A percentile compares a stretch with the other conserved stretches of the same genome.
Conservation (phyloP, 2,113 vertebrate species). For the Noctilio leporinus region DNA sequence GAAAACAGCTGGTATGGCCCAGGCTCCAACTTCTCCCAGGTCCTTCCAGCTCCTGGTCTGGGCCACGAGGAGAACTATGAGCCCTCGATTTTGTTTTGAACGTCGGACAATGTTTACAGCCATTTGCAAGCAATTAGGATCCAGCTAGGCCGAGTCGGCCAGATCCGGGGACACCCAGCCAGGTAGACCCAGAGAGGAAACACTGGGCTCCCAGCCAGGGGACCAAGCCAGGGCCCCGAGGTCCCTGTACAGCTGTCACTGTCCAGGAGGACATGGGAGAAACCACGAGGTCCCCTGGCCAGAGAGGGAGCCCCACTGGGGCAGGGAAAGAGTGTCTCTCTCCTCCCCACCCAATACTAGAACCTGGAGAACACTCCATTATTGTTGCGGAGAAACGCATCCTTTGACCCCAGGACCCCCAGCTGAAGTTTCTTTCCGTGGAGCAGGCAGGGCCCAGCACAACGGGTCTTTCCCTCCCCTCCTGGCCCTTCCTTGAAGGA, state of each 20-base stretch:
- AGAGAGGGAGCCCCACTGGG: too few relatives aligned
- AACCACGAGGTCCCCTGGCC: fast-evolving
- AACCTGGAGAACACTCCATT: fast-evolving
- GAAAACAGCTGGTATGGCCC: fast-evolving
- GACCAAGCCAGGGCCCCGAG: fast-evolving
- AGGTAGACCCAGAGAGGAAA: neutral
- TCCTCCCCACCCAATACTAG: neutral
- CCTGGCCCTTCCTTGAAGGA: neutral
- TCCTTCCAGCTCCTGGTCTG: neutral
- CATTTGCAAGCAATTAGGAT: neutral
- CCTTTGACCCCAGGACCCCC: neutral
- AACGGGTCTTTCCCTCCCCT: neutral
- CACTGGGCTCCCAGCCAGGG: neutral
- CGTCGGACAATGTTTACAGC: neutral
- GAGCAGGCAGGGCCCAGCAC: neutral
- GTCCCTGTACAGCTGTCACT: neutral
- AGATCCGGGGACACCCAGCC: neutral
- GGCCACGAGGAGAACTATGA: neutral
- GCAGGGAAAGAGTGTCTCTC: fast-evolving
- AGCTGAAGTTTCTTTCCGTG: neutral
- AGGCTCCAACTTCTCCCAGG: neutral
- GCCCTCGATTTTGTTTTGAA: neutral
- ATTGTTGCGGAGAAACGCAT: too few relatives aligned
- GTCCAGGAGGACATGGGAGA: neutral
- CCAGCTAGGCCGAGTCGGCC: neutral